phyloP scores from a whole-genome alignment of 2,113 vertebrate genomes.

The Cebidichthys violaceus region DNA sequence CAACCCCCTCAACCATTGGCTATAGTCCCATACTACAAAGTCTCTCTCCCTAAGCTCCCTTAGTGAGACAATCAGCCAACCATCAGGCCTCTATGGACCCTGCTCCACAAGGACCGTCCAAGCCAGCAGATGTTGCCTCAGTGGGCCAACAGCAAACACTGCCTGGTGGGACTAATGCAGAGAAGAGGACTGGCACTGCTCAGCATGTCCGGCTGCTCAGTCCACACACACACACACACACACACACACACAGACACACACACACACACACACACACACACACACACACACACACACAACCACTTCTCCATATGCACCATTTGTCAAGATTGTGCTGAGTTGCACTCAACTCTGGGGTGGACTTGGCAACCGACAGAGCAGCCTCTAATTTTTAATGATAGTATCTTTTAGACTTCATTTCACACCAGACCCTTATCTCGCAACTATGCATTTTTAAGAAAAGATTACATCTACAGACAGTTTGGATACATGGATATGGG shows the following conservation, averaged over 20 bases:
- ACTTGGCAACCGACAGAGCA: conserved; percentile 46
- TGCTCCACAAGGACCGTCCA: conserved; percentile 74
- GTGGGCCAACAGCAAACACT: conserved; percentile 79
- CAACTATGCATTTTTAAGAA: conserved; percentile 57
- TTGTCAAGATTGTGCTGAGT: conserved; percentile 74
- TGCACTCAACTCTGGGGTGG: conserved; percentile 51
- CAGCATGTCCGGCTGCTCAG: conserved; percentile 75
- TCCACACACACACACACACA: conserved; percentile 45
- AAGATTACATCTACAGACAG: conserved; percentile 39
- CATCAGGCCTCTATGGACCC: conserved; percentile 72
- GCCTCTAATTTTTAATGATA: conserved; percentile 60
- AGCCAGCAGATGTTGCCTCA: conserved; percentile 83
- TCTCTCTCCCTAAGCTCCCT: conserved; percentile 62
- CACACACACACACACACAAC: conserved; percentile 7
- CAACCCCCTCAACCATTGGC: conserved; percentile 67
- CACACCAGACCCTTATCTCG: conserved; percentile 49
- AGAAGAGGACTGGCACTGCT: conserved; percentile 67
- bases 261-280: conserved; percentile 13
- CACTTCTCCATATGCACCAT: conserved; percentile 55
- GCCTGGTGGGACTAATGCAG: conserved; percentile 71
- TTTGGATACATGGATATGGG: conserved; percentile 15
- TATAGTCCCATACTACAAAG: conserved; percentile 62
- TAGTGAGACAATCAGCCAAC: conserved; percentile 66
- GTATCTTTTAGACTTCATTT: conserved; percentile 62
- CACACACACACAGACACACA: conserved; percentile 27